Evolutionary conservation across 30 jellyfish, hydroid and myxozoan species (phyloP).

Genomic region (Phacellophora camtschatica): DNA sequence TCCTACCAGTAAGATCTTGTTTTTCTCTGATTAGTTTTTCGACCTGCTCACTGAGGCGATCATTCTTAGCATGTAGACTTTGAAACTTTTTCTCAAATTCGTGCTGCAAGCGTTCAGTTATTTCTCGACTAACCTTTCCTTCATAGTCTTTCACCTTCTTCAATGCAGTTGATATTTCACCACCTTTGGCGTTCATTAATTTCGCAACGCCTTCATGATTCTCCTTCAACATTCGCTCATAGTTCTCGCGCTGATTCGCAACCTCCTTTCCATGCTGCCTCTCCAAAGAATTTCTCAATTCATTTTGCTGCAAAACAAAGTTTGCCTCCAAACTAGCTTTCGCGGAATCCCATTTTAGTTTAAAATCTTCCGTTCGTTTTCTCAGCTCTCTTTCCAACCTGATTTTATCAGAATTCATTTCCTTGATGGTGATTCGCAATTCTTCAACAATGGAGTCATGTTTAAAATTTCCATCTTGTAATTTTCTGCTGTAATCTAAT

Average conservation of each 20-base stretch:
- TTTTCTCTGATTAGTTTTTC: slow-evolving; percentile 56
- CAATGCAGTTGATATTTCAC: neutral
- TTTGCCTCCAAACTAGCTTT: slow-evolving; percentile 54
- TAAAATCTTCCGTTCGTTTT: neutral
- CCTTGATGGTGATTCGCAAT: slow-evolving; percentile 42
- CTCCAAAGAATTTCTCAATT: slow-evolving; percentile 48
- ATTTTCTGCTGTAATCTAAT: slow-evolving; percentile 53
- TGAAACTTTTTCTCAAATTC: slow-evolving; percentile 59
- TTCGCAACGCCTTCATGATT: slow-evolving; percentile 34
- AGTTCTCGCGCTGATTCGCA: slow-evolving; percentile 44
- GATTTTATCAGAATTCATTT: slow-evolving; percentile 52
- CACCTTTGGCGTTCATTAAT: slow-evolving; percentile 20
- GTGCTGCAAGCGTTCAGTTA: slow-evolving; percentile 31
- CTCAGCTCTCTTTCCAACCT: neutral
- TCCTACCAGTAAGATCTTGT: slow-evolving; percentile 38
- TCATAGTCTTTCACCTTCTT: slow-evolving; percentile 35
- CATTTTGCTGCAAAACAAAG: slow-evolving; percentile 31
- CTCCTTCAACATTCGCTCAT: slow-evolving; percentile 56
- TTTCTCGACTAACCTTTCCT: slow-evolving; percentile 20
- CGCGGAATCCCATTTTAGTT: slow-evolving; percentile 50
- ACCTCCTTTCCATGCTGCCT: slow-evolving; percentile 21
- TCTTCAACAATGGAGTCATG: slow-evolving; percentile 62
- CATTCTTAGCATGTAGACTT: slow-evolving; percentile 45
- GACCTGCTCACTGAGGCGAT: slow-evolving; percentile 64
- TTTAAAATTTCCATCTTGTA: slow-evolving; percentile 51